Evolutionary conservation across 2,797 vertebrate genomes (phyloP).

Genomic region (Peromyscus aztecus): DNA sequence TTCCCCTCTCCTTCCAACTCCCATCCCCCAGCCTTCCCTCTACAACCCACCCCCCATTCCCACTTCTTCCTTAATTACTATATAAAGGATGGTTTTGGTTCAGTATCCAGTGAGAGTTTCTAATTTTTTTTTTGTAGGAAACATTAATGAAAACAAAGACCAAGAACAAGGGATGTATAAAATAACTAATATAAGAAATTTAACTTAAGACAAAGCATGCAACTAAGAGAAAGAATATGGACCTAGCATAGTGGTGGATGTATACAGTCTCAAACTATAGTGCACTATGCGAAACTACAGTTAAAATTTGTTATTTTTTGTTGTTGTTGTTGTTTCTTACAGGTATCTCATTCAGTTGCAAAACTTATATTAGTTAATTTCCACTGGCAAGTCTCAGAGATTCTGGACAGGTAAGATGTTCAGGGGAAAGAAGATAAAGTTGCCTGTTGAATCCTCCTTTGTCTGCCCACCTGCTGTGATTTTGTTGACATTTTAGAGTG

Average conservation of each 20-base stretch:
- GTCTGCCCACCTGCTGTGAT: not conserved
- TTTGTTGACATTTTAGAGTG: not conserved
- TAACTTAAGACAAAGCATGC: conserved; percentile 41
- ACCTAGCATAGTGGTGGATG: not conserved
- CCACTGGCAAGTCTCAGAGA: conserved; percentile 98
- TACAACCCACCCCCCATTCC: no score
- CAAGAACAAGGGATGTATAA: conserved; percentile 43
- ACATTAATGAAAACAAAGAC: conserved; percentile 44
- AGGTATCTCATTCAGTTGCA: conserved; percentile 98
- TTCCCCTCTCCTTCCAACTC: no score
- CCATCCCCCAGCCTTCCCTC: no score
- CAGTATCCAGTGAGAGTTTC: conserved; percentile 38
- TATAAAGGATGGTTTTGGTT: conserved; percentile 18
- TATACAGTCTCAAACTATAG: conserved; percentile 44
- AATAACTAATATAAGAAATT: not conserved
- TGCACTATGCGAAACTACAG: not conserved
- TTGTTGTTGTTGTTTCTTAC: conserved; percentile 68
- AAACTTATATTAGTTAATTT: conserved; percentile 99
- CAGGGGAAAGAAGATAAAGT: not conserved
- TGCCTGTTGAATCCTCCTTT: not conserved
- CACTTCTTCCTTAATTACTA: not conserved
- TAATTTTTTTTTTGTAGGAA: not conserved
- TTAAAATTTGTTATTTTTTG: conserved; percentile 46
- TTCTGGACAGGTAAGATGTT: conserved; percentile 95
- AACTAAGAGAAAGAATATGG: conserved; percentile 33